phyloP scores from a whole-genome alignment of 2,797 vertebrate species.

The Anomalospiza imberbis region DNA sequence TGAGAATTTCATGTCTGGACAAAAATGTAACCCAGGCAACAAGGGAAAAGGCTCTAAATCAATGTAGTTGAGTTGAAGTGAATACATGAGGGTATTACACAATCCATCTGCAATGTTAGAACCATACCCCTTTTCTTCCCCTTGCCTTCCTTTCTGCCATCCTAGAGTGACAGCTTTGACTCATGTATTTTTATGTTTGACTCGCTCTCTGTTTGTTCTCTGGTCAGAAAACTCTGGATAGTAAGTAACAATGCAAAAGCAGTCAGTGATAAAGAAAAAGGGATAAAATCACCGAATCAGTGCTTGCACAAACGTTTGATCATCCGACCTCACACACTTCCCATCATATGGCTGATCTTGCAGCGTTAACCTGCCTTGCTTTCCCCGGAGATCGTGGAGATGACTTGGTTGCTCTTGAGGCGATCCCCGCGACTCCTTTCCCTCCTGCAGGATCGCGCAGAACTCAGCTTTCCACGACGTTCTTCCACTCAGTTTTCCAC shows the following conservation, averaged over 20 bases:
- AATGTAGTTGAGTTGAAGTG: not conserved
- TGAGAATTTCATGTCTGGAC: not conserved
- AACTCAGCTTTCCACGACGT: not conserved
- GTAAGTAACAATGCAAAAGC: not conserved
- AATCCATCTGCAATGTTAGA: not conserved
- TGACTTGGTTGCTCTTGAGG: not conserved
- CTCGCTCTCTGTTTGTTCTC: not conserved
- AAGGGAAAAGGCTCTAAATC: not conserved
- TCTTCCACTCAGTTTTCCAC: not conserved
- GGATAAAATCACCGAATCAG: not conserved
- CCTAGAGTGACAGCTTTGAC: not conserved
- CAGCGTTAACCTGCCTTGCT: not conserved
- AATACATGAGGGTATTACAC: not conserved
- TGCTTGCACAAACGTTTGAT: not conserved
- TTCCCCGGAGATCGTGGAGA: not conserved
- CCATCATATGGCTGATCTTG: not conserved
- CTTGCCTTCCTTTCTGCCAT: not conserved
- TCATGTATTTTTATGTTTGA: not conserved
- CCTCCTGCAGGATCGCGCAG: not conserved
- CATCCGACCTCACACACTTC: not conserved
- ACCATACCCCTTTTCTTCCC: not conserved
- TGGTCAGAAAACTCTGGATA: not conserved
- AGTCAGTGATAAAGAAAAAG: not conserved
- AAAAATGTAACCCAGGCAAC: slow-evolving; percentile 47
- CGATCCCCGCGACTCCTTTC: not conserved